These are phyloP conservation scores for Gallirallus australis DNA, from an alignment of 2,797 vertebrate species.

Conservation along the genomic window DNA sequence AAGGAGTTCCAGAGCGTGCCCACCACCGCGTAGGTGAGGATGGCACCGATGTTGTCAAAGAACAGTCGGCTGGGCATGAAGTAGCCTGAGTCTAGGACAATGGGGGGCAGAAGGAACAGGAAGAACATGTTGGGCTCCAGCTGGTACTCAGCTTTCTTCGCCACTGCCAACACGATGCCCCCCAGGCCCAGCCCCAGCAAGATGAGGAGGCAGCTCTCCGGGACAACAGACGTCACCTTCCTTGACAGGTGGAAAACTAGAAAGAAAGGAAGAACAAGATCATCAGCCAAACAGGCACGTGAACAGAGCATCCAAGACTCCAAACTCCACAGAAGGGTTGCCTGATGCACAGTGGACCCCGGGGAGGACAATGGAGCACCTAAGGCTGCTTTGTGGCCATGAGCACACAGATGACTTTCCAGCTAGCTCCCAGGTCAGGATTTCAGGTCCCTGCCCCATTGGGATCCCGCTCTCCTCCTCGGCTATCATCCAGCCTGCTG, in stretches of 20 bases:
- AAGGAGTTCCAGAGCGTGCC: constrained; percentile 97
- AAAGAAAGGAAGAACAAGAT: constrained; percentile 53
- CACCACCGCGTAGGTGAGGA: constrained; percentile 92
- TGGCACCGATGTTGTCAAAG: constrained; percentile 95
- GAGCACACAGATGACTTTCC: not conserved
- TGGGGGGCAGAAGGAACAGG: constrained; percentile 95
- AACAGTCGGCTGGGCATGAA: constrained; percentile 96
- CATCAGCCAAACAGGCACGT: not conserved
- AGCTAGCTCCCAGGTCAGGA: not conserved
- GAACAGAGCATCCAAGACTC: not conserved
- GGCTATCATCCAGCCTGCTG: not conserved
- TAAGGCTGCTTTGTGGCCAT: not conserved
- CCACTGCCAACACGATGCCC: constrained; percentile 90
- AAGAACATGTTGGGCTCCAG: constrained; percentile 96
- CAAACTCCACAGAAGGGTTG: not conserved
- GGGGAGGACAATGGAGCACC: not conserved
- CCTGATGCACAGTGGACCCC: rapidly evolving
- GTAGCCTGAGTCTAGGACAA: constrained; percentile 93
- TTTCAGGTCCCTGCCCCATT: not conserved
- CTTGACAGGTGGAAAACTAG: constrained; percentile 93
- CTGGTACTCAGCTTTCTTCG: constrained; percentile 93
- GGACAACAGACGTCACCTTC: constrained; percentile 92
- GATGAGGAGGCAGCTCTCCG: constrained; percentile 94
- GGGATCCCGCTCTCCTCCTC: not conserved
- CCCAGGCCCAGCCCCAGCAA: constrained; percentile 92